A percentile compares a stretch with the other conserved stretches of the same genome.
phyloP scores from a whole-genome alignment of 2,797 vertebrate species.

The Chromis chromis region DNA sequence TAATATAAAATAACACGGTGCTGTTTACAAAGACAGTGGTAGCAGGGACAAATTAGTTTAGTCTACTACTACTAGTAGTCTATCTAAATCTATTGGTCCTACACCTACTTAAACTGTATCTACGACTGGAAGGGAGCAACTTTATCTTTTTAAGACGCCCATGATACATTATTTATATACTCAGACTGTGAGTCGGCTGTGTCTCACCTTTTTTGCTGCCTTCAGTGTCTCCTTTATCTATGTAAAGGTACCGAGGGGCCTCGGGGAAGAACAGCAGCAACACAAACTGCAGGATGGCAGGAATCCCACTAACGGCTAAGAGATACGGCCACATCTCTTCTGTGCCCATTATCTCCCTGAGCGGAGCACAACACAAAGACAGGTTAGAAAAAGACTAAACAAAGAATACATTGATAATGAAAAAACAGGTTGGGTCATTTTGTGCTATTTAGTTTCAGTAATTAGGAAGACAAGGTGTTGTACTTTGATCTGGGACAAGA shows the following conservation, averaged over 20 bases:
- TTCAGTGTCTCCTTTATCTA: conserved; percentile 84
- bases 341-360: conserved; percentile 84
- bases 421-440: not conserved
- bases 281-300: conserved; percentile 82
- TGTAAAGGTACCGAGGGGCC: conserved; percentile 85
- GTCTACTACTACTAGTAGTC: too few species aligned
- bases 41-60: too few species aligned
- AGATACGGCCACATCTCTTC: conserved; percentile 85
- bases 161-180: not conserved
- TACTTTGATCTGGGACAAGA: conserved; percentile 6
- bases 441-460: not conserved
- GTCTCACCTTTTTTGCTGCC: conserved; percentile 78
- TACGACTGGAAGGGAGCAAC: too few species aligned
- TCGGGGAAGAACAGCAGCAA: conserved; percentile 85
- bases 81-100: too few species aligned
- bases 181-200: not conserved
- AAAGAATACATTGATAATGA: not conserved
- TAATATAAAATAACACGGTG: too few species aligned
- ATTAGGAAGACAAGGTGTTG: conserved; percentile 6
- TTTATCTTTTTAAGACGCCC: too few species aligned
- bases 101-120: too few species aligned
- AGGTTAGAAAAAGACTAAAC: not conserved
- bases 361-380: conserved; percentile 4
- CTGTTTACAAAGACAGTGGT: too few species aligned
- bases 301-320: conserved; percentile 74